Conservation (phyloP, 2,888 invertebrate genomes). For the Ectemnius continuus region DNA sequence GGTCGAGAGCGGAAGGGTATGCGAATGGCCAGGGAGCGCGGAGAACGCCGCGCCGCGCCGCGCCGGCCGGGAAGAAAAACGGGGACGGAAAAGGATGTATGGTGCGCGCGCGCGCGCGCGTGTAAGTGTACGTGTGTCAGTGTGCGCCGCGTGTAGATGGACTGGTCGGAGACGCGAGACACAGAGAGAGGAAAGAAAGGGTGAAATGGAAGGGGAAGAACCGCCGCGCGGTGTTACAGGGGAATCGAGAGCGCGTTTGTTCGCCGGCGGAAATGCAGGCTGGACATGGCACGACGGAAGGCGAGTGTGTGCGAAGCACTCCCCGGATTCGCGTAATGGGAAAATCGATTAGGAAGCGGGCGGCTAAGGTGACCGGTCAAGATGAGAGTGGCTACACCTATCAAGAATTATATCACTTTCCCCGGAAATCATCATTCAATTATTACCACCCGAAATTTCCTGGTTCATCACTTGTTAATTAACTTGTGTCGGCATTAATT, state of each 20-base stretch:
- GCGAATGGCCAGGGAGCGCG: too few species aligned
- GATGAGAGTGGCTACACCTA: conserved; percentile 35
- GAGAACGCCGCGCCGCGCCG: too few species aligned
- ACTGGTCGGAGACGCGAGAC: not conserved
- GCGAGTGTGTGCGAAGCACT: conserved; percentile 60
- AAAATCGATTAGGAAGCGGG: conserved; percentile 69
- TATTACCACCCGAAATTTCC: conserved; percentile 12
- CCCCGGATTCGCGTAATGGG: conserved; percentile 70
- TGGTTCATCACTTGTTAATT: too few species aligned
- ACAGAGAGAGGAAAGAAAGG: conserved; percentile 3
- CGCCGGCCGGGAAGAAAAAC: conserved; percentile 27
- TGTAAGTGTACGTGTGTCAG: not conserved
- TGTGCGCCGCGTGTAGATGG: not conserved
- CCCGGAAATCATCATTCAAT: not conserved
- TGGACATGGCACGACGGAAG: conserved; percentile 59
- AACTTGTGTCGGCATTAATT: too few species aligned
- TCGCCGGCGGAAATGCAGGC: conserved; percentile 63
- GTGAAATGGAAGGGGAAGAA: conserved; percentile 5
- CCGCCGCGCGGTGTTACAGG: conserved; percentile 25
- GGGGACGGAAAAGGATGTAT: conserved; percentile 3
- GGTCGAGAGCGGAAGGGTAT: not conserved
- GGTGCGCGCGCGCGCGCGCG: not conserved
- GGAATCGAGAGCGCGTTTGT: conserved; percentile 58
- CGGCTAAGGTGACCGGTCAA: conserved; percentile 56
- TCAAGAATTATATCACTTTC: too few species aligned